Percentiles rank a stretch among this genome's conserved stretches.
Evolutionary conservation across 2,888 invertebrate species (phyloP).

Genomic region (Ariolimax columbianus): DNA sequence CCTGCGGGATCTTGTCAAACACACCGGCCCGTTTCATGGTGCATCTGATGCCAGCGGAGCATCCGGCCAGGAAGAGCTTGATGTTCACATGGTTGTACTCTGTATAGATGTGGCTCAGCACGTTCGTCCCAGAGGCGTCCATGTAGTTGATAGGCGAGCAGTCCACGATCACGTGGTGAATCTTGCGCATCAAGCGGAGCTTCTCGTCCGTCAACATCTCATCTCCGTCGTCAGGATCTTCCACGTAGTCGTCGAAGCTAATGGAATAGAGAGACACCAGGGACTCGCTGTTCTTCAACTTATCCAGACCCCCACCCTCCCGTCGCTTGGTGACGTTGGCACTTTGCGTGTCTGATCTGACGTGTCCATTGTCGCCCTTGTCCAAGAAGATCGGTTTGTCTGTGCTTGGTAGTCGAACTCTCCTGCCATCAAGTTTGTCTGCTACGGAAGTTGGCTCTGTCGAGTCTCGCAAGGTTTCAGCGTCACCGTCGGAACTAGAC

Average conservation of each 20-base stretch:
- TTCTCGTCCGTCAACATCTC: constrained; percentile 66
- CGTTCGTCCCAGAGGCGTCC: constrained; percentile 71
- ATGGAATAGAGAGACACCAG: constrained; percentile 43
- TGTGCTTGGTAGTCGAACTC: constrained; percentile 51
- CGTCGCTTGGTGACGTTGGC: not conserved
- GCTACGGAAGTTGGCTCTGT: not conserved
- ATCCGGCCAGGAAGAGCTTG: constrained; percentile 66
- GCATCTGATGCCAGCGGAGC: constrained; percentile 61
- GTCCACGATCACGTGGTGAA: constrained; percentile 71
- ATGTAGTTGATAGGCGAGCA: constrained; percentile 69
- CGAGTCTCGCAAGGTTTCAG: not conserved
- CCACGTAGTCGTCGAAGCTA: constrained; percentile 55
- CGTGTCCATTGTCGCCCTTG: constrained; percentile 47
- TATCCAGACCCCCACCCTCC: constrained; percentile 21
- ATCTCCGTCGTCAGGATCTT: constrained; percentile 67
- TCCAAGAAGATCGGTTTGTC: constrained; percentile 59
- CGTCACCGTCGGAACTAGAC: constrained; percentile 13
- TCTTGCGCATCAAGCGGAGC: constrained; percentile 64
- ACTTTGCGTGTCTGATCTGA: not conserved
- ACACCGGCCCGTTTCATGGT: constrained; percentile 67
- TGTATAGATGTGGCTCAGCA: constrained; percentile 66
- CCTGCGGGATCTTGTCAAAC: constrained; percentile 65
- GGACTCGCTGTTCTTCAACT: constrained; percentile 16
- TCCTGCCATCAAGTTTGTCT: not conserved
- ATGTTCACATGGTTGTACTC: constrained; percentile 72